phyloP scores from a whole-genome alignment of 2,113 vertebrate species.

The Eulacestoma nigropectus region DNA sequence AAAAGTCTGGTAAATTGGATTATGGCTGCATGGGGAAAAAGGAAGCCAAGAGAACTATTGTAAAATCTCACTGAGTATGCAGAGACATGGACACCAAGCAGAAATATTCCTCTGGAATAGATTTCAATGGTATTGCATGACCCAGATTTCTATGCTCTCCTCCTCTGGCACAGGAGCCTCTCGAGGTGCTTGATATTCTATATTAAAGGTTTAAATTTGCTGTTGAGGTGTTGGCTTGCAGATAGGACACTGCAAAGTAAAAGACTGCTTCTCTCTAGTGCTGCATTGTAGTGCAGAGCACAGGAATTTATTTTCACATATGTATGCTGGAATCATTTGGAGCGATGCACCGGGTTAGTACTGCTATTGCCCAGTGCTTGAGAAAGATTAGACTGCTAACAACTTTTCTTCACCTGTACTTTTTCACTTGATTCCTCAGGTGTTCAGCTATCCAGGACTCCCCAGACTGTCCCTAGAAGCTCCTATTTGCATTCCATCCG shows the following conservation, averaged over 20 bases:
- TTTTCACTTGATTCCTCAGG: not conserved
- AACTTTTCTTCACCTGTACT: not conserved
- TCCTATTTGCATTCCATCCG: not conserved
- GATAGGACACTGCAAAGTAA: not conserved
- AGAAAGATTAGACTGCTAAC: not conserved
- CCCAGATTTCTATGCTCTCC: not conserved
- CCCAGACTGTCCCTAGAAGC: not conserved
- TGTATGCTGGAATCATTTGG: not conserved
- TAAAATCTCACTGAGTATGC: not conserved
- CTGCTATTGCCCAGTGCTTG: not conserved
- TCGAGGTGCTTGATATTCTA: not conserved
- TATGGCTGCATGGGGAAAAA: not conserved
- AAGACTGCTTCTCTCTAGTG: not conserved
- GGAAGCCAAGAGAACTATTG: not conserved
- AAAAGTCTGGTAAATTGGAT: not conserved
- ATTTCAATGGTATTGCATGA: not conserved
- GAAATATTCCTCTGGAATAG: not conserved
- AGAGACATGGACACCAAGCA: not conserved
- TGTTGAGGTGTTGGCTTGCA: not conserved
- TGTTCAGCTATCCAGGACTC: not conserved
- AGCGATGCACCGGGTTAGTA: not conserved
- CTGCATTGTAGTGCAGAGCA: not conserved
- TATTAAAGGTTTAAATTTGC: not conserved
- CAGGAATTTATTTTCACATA: not conserved
- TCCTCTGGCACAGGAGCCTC: not conserved